phyloP scores from a whole-genome alignment of 35 echinoderm and acorn worm genomes.

The Ophiothrix spiculata region DNA sequence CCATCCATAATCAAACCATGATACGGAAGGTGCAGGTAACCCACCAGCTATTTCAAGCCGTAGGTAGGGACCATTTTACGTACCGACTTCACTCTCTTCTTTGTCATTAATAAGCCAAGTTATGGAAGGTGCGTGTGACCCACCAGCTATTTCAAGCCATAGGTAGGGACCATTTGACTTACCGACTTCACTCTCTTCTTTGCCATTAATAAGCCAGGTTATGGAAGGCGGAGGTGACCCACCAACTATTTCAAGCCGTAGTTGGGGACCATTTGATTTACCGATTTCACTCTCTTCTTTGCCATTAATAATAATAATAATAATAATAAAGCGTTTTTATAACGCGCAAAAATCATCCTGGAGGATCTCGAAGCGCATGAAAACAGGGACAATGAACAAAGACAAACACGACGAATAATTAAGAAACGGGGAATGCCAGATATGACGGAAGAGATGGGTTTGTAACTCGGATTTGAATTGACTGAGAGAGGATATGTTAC shows the following conservation, averaged over 20 bases:
- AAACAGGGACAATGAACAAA: no score
- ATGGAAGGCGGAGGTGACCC: slow-evolving; percentile 10
- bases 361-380: no score
- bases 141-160: neutral
- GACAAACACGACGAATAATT: no score
- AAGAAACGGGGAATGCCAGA: no score
- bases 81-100: neutral
- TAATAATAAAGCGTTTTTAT: no score
- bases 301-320: no score
- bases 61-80: neutral
- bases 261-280: neutral
- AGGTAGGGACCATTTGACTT: slow-evolving; percentile 1
- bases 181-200: slow-evolving; percentile 24
- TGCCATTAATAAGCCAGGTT: slow-evolving; percentile 34
- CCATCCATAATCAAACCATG: neutral
- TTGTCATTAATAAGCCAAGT: neutral
- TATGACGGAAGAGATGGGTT: no score
- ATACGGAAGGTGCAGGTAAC: neutral
- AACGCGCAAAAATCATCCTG: no score
- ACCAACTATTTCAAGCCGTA: neutral
- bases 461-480: no score
- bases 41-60: neutral
- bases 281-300: slow-evolving; percentile 3
- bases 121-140: neutral
- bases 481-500: no score